These are phyloP conservation scores for Megathymus violae DNA, from an alignment of 1,140 invertebrate genomes.

Conservation along the genomic window DNA sequence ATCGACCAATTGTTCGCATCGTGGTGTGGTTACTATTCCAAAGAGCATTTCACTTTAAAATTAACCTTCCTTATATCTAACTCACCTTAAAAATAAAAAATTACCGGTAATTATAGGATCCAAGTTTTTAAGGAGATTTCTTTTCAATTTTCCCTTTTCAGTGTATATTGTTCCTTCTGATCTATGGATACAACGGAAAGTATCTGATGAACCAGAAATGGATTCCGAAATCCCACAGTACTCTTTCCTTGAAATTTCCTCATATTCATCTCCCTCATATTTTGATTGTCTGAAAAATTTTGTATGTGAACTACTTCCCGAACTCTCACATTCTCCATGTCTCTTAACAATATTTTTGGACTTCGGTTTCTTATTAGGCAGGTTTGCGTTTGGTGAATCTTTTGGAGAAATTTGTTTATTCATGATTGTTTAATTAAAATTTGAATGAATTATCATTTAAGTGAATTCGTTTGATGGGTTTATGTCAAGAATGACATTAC, in stretches of 20 bases:
- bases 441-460: too few species aligned
- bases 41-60: too few species aligned
- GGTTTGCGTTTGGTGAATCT: not conserved
- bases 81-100: slow-evolving; percentile 9
- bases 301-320: slow-evolving; percentile 54
- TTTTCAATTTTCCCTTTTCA: slow-evolving; percentile 48
- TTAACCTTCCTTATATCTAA: too few species aligned
- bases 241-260: slow-evolving; percentile 49
- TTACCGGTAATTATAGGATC: slow-evolving; percentile 58
- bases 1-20: too few species aligned
- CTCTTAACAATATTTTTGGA: slow-evolving; percentile 21
- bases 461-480: too few species aligned
- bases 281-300: slow-evolving; percentile 48
- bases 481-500: too few species aligned
- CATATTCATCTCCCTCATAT: slow-evolving; percentile 36
- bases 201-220: slow-evolving; percentile 56
- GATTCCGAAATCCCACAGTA: slow-evolving; percentile 53
- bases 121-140: slow-evolving; percentile 54
- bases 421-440: too few species aligned
- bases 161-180: slow-evolving; percentile 56
- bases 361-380: slow-evolving; percentile 35
- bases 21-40: too few species aligned
- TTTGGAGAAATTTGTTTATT: slow-evolving; percentile 35
- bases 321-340: slow-evolving; percentile 34
- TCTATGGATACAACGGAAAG: slow-evolving; percentile 57